These are phyloP conservation scores for Aegotheles bennettii DNA, from an alignment of 2,113 vertebrate species.

Conservation along the genomic window DNA sequence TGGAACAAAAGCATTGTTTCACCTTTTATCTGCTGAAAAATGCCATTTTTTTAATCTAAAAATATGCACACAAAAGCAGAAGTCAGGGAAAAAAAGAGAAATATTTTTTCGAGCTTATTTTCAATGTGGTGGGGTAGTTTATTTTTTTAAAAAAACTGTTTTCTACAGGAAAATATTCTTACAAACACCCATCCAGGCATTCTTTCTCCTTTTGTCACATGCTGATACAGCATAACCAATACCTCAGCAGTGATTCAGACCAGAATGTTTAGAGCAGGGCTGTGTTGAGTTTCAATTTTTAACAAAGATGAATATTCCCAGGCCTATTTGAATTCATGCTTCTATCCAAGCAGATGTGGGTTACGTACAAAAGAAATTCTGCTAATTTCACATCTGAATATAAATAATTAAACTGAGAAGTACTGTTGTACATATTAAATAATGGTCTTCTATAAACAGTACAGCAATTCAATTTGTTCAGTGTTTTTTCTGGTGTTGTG, in stretches of 20 bases:
- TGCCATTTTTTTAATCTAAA: not conserved
- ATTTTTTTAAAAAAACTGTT: not conserved
- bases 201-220: not conserved
- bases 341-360: not conserved
- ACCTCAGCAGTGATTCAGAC: not conserved
- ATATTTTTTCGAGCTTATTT: not conserved
- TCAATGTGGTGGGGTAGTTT: too few species aligned
- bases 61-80: not conserved
- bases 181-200: not conserved
- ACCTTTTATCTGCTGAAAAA: not conserved
- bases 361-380: not conserved
- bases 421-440: not conserved
- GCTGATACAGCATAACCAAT: not conserved
- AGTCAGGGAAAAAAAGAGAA: not conserved
- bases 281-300: too few species aligned
- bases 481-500: not conserved
- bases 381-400: not conserved
- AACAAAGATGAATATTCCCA: not conserved
- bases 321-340: not conserved
- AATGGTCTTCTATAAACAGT: not conserved
- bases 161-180: not conserved
- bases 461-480: slow-evolving; percentile 2
- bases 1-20: not conserved
- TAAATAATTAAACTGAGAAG: not conserved
- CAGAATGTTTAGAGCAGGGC: not conserved